Conservation (phyloP, 2,113 vertebrate species). For the Natator depressus region DNA sequence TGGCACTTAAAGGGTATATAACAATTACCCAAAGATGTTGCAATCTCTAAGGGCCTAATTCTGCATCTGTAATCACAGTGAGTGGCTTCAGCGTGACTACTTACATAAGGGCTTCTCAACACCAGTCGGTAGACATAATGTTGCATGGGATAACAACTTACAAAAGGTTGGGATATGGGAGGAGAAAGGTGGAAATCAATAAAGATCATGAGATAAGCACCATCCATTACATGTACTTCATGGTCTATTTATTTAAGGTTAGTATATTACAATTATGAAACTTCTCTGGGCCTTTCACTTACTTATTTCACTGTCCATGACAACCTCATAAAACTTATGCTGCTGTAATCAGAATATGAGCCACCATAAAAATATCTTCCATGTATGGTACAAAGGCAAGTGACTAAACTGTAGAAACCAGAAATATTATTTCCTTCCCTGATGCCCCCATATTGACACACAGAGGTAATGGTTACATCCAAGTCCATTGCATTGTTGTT, state of each 20-base stretch:
- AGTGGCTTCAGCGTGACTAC: neutral
- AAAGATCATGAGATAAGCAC: neutral
- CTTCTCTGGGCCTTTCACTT: neutral
- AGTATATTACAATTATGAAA: neutral
- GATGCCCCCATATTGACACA: neutral
- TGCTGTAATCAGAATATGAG: neutral
- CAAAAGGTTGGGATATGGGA: neutral
- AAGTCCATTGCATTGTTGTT: neutral
- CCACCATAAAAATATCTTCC: neutral
- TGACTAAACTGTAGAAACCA: neutral
- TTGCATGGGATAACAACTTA: neutral
- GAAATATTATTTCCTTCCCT: neutral
- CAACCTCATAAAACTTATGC: neutral
- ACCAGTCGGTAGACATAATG: neutral
- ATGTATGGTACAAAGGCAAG: neutral
- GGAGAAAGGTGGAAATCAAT: neutral
- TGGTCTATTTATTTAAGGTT: neutral
- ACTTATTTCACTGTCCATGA: neutral
- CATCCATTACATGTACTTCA: neutral
- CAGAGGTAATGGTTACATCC: neutral
- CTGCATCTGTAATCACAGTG: neutral
- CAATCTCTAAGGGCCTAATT: neutral
- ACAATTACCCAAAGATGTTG: neutral
- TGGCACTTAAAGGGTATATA: neutral
- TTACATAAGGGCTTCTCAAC: neutral